Evolutionary conservation across 2,113 vertebrate species (phyloP).

Genomic region (Megaleporinus macrocephalus): DNA sequence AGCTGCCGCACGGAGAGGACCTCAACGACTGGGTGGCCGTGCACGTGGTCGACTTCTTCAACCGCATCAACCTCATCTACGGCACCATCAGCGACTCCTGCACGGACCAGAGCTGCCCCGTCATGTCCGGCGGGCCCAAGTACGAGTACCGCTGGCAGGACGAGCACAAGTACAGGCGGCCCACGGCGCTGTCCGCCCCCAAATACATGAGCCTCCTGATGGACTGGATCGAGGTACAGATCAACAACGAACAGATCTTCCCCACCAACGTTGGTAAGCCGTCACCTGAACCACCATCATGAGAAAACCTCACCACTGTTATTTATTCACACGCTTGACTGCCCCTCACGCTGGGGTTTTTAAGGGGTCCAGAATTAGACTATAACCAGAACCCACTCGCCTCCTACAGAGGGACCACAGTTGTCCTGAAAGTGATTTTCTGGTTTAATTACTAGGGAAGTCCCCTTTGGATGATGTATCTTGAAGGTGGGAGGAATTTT

Average conservation of each 20-base stretch:
- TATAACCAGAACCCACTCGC: too few relatives aligned
- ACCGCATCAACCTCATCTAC: slow-evolving; percentile 98
- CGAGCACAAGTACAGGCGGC: slow-evolving; percentile 88
- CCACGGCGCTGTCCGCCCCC: slow-evolving; percentile 89
- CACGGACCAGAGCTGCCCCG: slow-evolving; percentile 89
- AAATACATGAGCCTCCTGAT: slow-evolving; percentile 97
- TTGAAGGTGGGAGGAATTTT: too few relatives aligned
- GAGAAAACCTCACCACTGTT: too few relatives aligned
- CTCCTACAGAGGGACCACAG: too few relatives aligned
- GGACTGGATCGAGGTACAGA: slow-evolving; percentile 98
- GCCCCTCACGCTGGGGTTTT: too few relatives aligned
- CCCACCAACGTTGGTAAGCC: slow-evolving; percentile 93
- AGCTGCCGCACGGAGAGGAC: slow-evolving; percentile 90
- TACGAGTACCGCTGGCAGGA: slow-evolving; percentile 99
- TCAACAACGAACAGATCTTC: slow-evolving; percentile 96
- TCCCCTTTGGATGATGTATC: too few relatives aligned
- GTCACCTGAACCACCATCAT: too few relatives aligned
- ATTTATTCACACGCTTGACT: too few relatives aligned
- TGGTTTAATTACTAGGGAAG: too few relatives aligned
- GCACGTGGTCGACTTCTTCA: slow-evolving; percentile 98
- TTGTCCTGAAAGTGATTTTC: too few relatives aligned
- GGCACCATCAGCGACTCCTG: slow-evolving; percentile 96
- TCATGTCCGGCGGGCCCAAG: slow-evolving; percentile 95
- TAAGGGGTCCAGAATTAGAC: too few relatives aligned
- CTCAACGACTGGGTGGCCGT: slow-evolving; percentile 97